Evolutionary conservation across 2,797 vertebrate genomes (phyloP).

Genomic region (Hoplostethus mediterraneus): DNA sequence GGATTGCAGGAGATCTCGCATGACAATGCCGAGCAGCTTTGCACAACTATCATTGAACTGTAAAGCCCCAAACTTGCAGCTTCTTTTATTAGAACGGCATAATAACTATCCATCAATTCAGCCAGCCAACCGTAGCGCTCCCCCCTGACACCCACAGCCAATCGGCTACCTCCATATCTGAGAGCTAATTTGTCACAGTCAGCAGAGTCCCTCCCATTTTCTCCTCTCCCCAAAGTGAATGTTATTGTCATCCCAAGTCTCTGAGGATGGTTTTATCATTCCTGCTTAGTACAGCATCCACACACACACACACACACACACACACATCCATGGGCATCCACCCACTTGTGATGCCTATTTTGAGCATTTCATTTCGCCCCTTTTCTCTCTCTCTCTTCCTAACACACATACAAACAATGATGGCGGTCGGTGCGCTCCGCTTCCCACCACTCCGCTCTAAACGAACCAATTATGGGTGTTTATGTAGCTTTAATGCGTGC

Average conservation of each 20-base stretch:
- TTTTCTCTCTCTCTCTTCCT: constrained; percentile 41
- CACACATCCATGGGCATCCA: constrained; percentile 17
- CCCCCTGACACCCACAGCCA: constrained; percentile 66
- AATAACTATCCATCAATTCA: constrained; percentile 78
- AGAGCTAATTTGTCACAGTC: constrained; percentile 80
- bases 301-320: constrained; percentile 22
- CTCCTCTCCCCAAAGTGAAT: constrained; percentile 67
- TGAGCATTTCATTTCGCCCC: constrained; percentile 61
- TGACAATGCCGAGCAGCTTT: constrained; percentile 19
- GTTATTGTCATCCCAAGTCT: constrained; percentile 71
- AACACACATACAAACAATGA: constrained; percentile 38
- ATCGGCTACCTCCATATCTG: constrained; percentile 57
- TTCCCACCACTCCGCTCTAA: constrained; percentile 69
- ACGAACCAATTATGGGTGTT: constrained; percentile 82
- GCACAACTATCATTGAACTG: constrained; percentile 53
- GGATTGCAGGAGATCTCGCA: constrained; percentile 5
- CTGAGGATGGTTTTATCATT: constrained; percentile 78
- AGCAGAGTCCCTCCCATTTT: constrained; percentile 67
- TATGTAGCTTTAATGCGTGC: constrained; percentile 82
- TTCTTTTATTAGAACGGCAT: constrained; percentile 75
- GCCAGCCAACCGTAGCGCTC: constrained; percentile 62
- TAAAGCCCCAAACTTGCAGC: constrained; percentile 72
- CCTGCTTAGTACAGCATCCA: constrained; percentile 73
- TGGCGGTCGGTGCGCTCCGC: constrained; percentile 38
- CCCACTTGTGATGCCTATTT: constrained; percentile 42